Evolutionary conservation across 2,797 vertebrate genomes (phyloP).

Genomic region (Falco novaeseelandiae): DNA sequence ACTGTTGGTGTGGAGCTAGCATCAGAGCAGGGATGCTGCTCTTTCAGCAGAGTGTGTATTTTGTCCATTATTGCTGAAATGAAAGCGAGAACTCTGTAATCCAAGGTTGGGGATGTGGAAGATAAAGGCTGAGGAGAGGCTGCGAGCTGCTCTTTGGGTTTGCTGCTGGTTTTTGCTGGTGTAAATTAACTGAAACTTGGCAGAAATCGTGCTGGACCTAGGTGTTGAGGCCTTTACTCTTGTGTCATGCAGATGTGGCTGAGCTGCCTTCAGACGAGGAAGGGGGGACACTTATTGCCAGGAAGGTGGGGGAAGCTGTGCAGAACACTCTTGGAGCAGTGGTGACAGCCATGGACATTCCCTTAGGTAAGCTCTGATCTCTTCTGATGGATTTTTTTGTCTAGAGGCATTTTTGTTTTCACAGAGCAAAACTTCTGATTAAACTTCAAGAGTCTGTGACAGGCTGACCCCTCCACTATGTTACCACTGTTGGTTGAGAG

Average conservation of each 20-base stretch:
- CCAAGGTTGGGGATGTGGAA: not conserved
- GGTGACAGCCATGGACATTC: conserved; percentile 96
- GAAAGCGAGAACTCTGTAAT: not conserved
- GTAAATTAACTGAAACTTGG: not conserved
- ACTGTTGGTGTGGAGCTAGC: not conserved
- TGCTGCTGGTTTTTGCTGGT: not conserved
- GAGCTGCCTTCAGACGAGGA: conserved; percentile 88
- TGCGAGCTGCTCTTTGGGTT: not conserved
- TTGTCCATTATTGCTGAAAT: not conserved
- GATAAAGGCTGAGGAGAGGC: not conserved
- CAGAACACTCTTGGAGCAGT: conserved; percentile 96
- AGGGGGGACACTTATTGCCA: conserved; percentile 92
- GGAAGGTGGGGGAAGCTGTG: conserved; percentile 96
- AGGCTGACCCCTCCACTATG: not conserved
- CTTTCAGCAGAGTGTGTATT: not conserved
- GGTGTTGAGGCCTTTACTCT: not conserved
- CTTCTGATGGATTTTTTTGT: not conserved
- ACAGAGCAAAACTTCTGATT: not conserved
- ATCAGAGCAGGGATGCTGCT: not conserved
- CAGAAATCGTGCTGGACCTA: not conserved
- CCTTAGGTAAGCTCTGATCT: conserved; percentile 86
- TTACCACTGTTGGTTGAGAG: not conserved
- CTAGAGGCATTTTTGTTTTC: not conserved
- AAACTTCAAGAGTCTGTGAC: not conserved
- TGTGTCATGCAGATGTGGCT: conserved; percentile 69